Base-by-base conservation (phyloP, 1,140 invertebrate species). In the Cotesia chilonis region DNA sequence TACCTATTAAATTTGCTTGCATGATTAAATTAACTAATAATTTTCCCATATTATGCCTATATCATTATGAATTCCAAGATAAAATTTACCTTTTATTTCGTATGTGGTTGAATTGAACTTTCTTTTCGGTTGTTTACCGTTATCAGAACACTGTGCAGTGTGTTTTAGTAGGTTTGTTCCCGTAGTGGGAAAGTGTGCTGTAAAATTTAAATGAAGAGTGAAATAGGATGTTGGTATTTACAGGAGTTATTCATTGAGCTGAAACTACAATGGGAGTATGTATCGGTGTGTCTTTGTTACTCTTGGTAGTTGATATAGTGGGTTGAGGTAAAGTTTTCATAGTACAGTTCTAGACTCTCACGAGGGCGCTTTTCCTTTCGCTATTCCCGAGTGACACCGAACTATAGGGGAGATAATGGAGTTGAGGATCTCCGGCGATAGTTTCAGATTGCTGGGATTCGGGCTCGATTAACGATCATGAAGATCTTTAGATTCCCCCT, bases 181-280 rank as follows among this genome's bases (percentile, higher is more conserved):
- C 41, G 10, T 47, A 47, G 41, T 47, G 28, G 28, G 2, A 28
- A 28, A 1, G 41, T 47, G 41, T 47, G 41, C 41, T 47, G 41
- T 6, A 47, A 47, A 54, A 71, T 64, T 35, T 4, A 52, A 36
- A 51, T 64, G 6, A 64, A 54, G 47, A n/a, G 35, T 35, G 38
- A 28, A 38, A 20, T 70, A 37, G 36, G 60, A 54, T 66, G 64
- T 20, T 54, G 75, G 73, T 77, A 71, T 79, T 76, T 77, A 71
- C 74, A 57, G 47, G 74, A 78, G 74, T 76, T 76, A 79, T 79
- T 75, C 74, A 76, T 75, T 74, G 77, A 77, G 74, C 75, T 77
- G 68, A 72, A 17, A 28, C 10, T 9, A 35, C n/a, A 47, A 37
- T 14, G 4, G 7, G 35, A 1, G 6, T 37, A 5, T 65, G 7